Evolutionary conservation across 2,888 invertebrate genomes (phyloP).

Genomic region (Eupithecia dodoneata): DNA sequence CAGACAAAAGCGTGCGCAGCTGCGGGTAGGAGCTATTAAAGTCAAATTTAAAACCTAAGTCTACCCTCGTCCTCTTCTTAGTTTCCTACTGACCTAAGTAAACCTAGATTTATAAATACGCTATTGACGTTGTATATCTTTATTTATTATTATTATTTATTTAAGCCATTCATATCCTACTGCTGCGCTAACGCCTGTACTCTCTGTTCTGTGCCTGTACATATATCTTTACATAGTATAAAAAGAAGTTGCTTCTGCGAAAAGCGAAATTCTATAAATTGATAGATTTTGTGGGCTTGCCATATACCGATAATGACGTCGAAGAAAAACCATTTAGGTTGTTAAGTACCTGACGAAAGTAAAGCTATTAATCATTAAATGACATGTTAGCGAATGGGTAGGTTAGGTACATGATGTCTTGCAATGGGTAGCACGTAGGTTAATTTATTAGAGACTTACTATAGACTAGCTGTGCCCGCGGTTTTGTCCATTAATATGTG

Average conservation of each 20-base stretch:
- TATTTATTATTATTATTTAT: no score
- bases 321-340: constrained; percentile 34
- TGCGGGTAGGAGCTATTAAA: no score
- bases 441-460: constrained; percentile 1
- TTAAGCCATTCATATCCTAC: no score
- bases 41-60: not conserved
- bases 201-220: no score
- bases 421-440: constrained; percentile 13
- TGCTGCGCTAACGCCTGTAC: no score
- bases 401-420: constrained; percentile 8
- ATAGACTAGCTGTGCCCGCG: not conserved
- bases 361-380: constrained; percentile 29
- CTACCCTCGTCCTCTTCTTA: not conserved
- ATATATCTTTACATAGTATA: no score
- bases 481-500: not conserved
- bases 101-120: no score
- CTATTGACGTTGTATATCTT: not conserved
- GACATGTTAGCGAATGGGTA: constrained; percentile 25
- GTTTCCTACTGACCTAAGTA: no score
- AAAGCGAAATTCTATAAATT: no score
- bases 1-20: no score
- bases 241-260: no score
- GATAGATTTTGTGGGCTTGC: not conserved
- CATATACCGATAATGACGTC: constrained; percentile 14
- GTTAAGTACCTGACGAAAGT: constrained; percentile 20